Evolutionary conservation across 2,888 invertebrate genomes (phyloP), one percentile per base, ranked within the genome.

Genomic region (Zaprionus lineosus): DNA sequence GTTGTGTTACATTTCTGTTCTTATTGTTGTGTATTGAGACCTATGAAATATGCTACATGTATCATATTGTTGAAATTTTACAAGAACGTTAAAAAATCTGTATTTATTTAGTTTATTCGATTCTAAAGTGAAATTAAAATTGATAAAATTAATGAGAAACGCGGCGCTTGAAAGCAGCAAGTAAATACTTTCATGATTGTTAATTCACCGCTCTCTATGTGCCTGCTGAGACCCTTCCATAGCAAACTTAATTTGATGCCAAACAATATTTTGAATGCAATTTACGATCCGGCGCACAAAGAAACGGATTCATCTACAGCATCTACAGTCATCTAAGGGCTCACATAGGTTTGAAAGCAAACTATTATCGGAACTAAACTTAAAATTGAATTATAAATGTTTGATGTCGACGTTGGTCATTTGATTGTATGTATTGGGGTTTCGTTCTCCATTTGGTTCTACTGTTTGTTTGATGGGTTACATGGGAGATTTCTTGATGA

Each of bases 41-140:
- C 72, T 68, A 73, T 60, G 53, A 60, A 53, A 47, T 68, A 67
- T 41, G 29, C 55, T 48, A 48, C 19, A 44, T 18, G 34, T 41
- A 46, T 63, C 11, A 16, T 16, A 46, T 29, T 19, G 43, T 7
- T 36, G 12, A 36, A 24, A 33, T 39, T 47, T 52, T 57, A 58
- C 58, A 64, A 82, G 55, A 73, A 64, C 61, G 58, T 62, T 51
- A 43, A 44, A 48, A 18, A 26, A 65, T 63, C 55, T 59, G 51
- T 70, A 65, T 61, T 63, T 62, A 61, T 83, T 66, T 67, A 75
- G 57, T 85, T 78, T 78, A 85, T 85, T 78, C 79, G 85, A 83
- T 83, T 79, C 52, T 74, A 61, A 69, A 74, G 48, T 73, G 79
- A 81, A 81, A 76, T 58, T 75, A 61, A 72, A 74, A 74, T 56